Evolutionary conservation across 2,113 vertebrate species (phyloP), one percentile per base, ranked within the genome.

Genomic region (Oceanodroma tethys): DNA sequence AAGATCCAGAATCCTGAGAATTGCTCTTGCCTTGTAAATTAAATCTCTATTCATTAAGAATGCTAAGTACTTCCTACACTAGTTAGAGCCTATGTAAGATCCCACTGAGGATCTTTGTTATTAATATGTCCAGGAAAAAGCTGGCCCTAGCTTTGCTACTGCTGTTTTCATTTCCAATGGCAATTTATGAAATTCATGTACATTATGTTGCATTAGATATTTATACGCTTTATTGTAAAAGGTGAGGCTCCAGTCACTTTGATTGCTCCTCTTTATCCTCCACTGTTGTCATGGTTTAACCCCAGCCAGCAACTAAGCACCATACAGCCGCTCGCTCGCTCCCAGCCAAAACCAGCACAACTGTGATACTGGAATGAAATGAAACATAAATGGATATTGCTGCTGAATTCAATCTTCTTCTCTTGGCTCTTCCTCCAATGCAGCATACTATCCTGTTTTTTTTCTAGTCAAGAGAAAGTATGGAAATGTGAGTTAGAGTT

Each of bases 21-120:
- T 91, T 94, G 53, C 32, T 94, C 32, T 76, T 90, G 81, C 86
- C 66, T 89, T 89, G 78, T 82, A 96, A 96, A 95, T 94, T 91
- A 94, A 94, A 87, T 82, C 66, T 72, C 70, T 95, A 25, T 95
- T 97, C 97, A 97, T 98, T 98, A 98, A 97, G 93, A 78, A 86
- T 97, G 96, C 97, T 98, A 96, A 98, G 96, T 95, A 95, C 93
- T 94, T 90, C 91, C 91, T 94, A 97, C 19, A 7, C 95, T 95
- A 50, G 81, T 93, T 93, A 95, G 87, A 96, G 94, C 94, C 95
- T n/a, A 43, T 66, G 71, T 73, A 70, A 66, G 71, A 84, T 79
- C 84, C 88, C 93, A 27, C 56, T 65, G 95, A 95, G 91, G 45
- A 73, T 70, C 91, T 79, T 56, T 84, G 95, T 90, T 84, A 65